A percentile compares a stretch with the other conserved stretches of the same genome.
Conservation (phyloP, 2,797 vertebrate species). For the Pangasius sanitwongsei region DNA sequence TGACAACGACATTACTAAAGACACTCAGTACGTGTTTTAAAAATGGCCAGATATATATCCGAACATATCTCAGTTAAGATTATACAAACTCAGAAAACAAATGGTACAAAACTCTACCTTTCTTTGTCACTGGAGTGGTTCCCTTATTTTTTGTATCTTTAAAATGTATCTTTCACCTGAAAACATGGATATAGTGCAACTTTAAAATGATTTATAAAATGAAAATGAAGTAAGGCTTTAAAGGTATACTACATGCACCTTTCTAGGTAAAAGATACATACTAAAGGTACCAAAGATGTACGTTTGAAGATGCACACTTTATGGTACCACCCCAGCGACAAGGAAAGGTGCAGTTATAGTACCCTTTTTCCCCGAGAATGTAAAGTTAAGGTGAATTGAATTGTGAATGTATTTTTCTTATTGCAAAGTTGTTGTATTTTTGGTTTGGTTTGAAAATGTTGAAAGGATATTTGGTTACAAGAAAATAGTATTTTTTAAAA, state of each 20-base stretch:
- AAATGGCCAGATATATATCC: background rate
- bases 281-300: background rate
- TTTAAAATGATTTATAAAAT: background rate
- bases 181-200: background rate
- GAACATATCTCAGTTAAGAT: background rate
- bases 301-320: background rate
- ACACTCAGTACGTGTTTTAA: background rate
- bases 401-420: background rate
- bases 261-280: background rate
- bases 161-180: background rate
- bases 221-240: background rate
- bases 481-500: background rate
- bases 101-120: background rate
- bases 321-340: background rate
- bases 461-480: background rate
- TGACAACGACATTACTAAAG: background rate
- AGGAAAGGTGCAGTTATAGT: background rate
- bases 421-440: background rate
- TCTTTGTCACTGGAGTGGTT: background rate
- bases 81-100: too few relatives aligned
- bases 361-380: background rate
- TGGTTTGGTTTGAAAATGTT: background rate
- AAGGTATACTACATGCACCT: background rate
- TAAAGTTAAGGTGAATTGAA: background rate
- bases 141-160: background rate